Conservation (phyloP, 2,888 invertebrate genomes). For the Nomada fucata region DNA sequence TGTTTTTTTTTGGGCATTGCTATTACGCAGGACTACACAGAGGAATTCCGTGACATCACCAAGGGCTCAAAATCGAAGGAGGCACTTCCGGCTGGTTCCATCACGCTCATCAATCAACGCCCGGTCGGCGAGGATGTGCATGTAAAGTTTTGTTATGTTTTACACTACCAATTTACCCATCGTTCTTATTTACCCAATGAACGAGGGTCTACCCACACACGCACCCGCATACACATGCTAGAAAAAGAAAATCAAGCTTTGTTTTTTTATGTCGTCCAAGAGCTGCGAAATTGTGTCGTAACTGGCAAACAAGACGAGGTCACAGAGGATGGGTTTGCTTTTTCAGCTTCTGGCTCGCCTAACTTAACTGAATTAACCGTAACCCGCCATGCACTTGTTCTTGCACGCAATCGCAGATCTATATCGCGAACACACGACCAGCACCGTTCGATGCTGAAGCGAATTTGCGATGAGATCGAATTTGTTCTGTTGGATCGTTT, state of each 20-base stretch:
- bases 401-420: slow-evolving; percentile 56
- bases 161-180: slow-evolving; percentile 38
- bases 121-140: slow-evolving; percentile 98
- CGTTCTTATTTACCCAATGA: neutral
- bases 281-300: slow-evolving; percentile 41
- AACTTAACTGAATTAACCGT: slow-evolving; percentile 68
- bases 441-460: slow-evolving; percentile 14
- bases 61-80: slow-evolving; percentile 96
- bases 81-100: slow-evolving; percentile 95
- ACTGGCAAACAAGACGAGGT: slow-evolving; percentile 59
- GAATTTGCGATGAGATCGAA: slow-evolving; percentile 28
- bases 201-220: neutral
- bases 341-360: slow-evolving; percentile 66
- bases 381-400: slow-evolving; percentile 62
- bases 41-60: slow-evolving; percentile 98
- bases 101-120: slow-evolving; percentile 97
- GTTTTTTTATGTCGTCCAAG: slow-evolving; percentile 9
- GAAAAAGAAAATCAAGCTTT: slow-evolving; percentile 17
- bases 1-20: slow-evolving; percentile 81
- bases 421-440: slow-evolving; percentile 16
- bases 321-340: slow-evolving; percentile 69
- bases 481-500: neutral
- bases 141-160: slow-evolving; percentile 85
- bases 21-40: slow-evolving; percentile 94
- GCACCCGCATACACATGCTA: neutral